Evolutionary conservation across 2,888 invertebrate species (phyloP).

Genomic region (Parnassius glacialis): DNA sequence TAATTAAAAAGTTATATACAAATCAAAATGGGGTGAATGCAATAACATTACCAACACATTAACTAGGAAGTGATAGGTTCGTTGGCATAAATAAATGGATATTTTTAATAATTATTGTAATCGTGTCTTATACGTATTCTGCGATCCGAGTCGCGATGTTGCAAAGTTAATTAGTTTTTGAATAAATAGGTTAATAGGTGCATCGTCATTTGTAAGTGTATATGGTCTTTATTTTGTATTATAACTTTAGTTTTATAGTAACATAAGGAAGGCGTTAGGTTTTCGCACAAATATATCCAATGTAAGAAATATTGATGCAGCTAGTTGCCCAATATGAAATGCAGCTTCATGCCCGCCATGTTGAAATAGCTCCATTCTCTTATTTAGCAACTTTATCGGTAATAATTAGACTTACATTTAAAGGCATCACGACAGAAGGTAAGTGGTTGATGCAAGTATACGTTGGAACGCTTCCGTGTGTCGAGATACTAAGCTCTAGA

Average conservation of each 20-base stretch:
- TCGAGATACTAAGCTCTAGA: too few species aligned
- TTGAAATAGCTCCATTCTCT: conserved; percentile 28
- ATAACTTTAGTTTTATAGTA: conserved; percentile 5
- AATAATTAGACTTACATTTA: conserved; percentile 17
- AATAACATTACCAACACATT: too few species aligned
- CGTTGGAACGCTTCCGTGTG: conserved; percentile 10
- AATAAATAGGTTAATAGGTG: conserved; percentile 16
- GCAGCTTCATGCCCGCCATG: conserved; percentile 4
- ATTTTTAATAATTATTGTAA: too few species aligned
- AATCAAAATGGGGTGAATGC: too few species aligned
- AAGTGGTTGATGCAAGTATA: conserved; percentile 3
- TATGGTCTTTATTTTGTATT: conserved; percentile 6
- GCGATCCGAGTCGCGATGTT: conserved; percentile 1
- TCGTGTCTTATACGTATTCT: background rate
- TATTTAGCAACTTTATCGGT: conserved; percentile 27
- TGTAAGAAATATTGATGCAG: conserved; percentile 14
- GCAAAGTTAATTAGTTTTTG: conserved; percentile 4
- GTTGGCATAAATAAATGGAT: too few species aligned
- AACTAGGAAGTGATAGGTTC: too few species aligned
- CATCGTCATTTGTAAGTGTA: conserved; percentile 4
- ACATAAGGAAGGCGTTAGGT: conserved; percentile 11
- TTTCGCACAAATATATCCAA: background rate
- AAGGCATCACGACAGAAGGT: conserved; percentile 20
- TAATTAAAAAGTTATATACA: too few species aligned
- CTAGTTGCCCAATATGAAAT: conserved; percentile 2